These are phyloP conservation scores for Plebejus argus DNA, from an alignment of 2,888 invertebrate genomes.

Conservation along the genomic window DNA sequence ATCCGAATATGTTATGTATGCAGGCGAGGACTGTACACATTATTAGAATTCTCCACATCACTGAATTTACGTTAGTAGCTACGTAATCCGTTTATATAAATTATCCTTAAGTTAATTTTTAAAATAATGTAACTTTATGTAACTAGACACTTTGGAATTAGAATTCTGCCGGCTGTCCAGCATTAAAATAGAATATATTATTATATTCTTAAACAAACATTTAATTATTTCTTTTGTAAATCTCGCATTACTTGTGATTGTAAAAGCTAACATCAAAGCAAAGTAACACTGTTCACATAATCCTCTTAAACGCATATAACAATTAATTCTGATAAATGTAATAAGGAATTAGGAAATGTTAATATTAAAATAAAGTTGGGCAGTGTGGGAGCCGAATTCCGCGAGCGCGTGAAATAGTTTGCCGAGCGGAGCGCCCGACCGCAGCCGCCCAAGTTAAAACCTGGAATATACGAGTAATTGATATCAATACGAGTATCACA, in stretches of 20 bases:
- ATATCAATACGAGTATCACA: constrained; percentile 8
- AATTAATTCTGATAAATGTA: background rate
- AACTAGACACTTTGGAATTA: background rate
- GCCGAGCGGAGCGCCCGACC: constrained; percentile 15
- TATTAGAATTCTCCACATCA: constrained; percentile 18
- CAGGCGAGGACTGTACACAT: constrained; percentile 5
- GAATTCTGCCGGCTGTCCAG: no score
- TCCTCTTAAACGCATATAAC: background rate
- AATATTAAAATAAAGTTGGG: constrained; percentile 20
- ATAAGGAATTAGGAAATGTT: constrained; percentile 11
- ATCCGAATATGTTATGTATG: constrained; percentile 18
- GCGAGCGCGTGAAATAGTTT: constrained; percentile 30
- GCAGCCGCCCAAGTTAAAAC: constrained; percentile 5
- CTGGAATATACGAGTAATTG: constrained; percentile 22
- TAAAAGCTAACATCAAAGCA: background rate
- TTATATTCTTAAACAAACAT: no score
- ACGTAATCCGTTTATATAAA: background rate
- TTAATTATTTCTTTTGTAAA: background rate
- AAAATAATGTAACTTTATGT: background rate
- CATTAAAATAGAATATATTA: no score
- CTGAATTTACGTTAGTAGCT: background rate
- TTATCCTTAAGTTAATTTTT: background rate
- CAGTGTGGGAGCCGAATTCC: constrained; percentile 33
- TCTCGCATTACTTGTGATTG: background rate
- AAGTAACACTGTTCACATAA: background rate